Evolutionary conservation across 2,113 vertebrate species (phyloP).

Genomic region (Zeus faber): DNA sequence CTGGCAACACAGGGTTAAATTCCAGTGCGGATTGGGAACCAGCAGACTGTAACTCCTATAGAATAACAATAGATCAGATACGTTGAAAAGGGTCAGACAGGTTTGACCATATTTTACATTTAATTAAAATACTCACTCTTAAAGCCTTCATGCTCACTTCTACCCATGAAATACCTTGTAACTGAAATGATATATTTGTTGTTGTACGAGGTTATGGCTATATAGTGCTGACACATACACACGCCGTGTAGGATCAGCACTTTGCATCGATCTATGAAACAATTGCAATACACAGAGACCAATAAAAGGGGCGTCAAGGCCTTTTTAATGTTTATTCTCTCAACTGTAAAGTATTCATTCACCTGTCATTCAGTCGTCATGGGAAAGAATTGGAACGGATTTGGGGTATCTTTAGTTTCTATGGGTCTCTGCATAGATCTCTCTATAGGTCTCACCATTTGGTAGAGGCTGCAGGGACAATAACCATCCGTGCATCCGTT

Average conservation of each 20-base stretch:
- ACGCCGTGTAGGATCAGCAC: slow-evolving; percentile 41
- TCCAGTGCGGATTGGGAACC: slow-evolving; percentile 65
- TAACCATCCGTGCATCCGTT: too few species aligned
- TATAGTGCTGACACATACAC: slow-evolving; percentile 42
- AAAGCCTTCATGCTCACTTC: background rate
- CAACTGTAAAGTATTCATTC: slow-evolving; percentile 42
- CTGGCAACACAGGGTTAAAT: slow-evolving; percentile 60
- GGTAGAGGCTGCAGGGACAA: background rate
- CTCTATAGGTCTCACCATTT: background rate
- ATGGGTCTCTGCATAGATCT: background rate
- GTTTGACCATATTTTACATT: slow-evolving; percentile 15
- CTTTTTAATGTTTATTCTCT: slow-evolving; percentile 48
- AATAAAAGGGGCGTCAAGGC: slow-evolving; percentile 42
- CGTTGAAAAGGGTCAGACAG: slow-evolving; percentile 20
- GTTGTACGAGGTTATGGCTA: slow-evolving; percentile 15
- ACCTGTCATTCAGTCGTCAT: slow-evolving; percentile 27
- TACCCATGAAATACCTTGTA: background rate
- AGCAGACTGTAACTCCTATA: slow-evolving; percentile 66
- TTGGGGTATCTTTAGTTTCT: background rate
- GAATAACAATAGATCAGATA: slow-evolving; percentile 52
- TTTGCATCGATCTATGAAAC: slow-evolving; percentile 60
- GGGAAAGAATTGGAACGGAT: too few species aligned
- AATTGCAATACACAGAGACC: slow-evolving; percentile 41
- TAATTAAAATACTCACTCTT: slow-evolving; percentile 2
- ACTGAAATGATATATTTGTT: slow-evolving; percentile 8